Percentiles rank a stretch among this genome's conserved stretches.
Conservation (phyloP, 2,888 invertebrate species). For the Eurytoma californica region DNA sequence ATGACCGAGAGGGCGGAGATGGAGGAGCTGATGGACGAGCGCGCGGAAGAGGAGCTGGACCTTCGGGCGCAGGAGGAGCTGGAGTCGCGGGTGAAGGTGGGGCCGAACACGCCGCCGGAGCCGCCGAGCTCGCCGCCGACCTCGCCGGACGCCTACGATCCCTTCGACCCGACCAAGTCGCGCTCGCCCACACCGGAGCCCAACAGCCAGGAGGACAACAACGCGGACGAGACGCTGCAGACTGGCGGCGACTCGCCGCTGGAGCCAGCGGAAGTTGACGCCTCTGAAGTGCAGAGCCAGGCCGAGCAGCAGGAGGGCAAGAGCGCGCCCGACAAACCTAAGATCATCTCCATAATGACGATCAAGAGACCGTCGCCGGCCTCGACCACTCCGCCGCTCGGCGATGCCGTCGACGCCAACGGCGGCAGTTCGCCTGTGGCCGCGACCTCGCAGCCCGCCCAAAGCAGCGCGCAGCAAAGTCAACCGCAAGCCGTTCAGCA, state of each 20-base stretch:
- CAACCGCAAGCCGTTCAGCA: conserved; percentile 61
- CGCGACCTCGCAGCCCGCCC: conserved; percentile 56
- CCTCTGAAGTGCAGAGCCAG: not conserved
- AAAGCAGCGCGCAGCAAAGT: conserved; percentile 17
- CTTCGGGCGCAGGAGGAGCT: conserved; percentile 72
- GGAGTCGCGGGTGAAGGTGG: conserved; percentile 74
- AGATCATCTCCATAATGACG: conserved; percentile 73
- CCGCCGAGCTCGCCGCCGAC: conserved; percentile 82
- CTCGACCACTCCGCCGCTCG: conserved; percentile 48
- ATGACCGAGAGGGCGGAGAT: conserved; percentile 62
- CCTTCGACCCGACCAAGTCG: conserved; percentile 93
- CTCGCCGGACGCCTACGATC: conserved; percentile 91
- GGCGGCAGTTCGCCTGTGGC: conserved; percentile 45
- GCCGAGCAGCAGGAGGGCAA: conserved; percentile 1
- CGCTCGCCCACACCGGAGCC: conserved; percentile 79
- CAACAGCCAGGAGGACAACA: conserved; percentile 66
- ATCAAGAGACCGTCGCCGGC: conserved; percentile 68
- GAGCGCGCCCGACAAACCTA: conserved; percentile 70
- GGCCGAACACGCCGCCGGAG: conserved; percentile 84
- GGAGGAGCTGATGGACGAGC: conserved; percentile 72
- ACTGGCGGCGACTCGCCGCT: conserved; percentile 67
- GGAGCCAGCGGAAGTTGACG: conserved; percentile 61
- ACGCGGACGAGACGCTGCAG: conserved; percentile 15
- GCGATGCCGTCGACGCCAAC: conserved; percentile 32
- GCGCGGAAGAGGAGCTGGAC: conserved; percentile 71